Evolutionary conservation across 1,140 invertebrate species (phyloP), one percentile per base, ranked within the genome.

Genomic region (Pachypsylla venusta): DNA sequence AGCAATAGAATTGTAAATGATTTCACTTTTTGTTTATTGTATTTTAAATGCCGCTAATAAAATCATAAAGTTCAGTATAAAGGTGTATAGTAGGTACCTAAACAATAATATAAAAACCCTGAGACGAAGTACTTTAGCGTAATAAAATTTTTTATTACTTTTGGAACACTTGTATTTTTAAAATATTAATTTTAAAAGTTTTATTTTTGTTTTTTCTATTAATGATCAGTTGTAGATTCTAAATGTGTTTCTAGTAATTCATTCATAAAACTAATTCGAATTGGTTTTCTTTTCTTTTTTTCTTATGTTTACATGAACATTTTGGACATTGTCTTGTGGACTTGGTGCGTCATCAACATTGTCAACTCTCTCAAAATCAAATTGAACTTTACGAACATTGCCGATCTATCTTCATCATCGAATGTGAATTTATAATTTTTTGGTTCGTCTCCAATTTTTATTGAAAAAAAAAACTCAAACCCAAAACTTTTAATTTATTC

Each of bases 151-250:
- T 48, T 48, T 48, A 48, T 48, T 48, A 22, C 42, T 48, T 48
- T 48, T 48, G 42, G 42, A 48, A 48, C 42, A 48, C 42, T 48
- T 48, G 42, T 48, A 48, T 48, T 48, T 35, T 48, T 48, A 48
- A n/a, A 48, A 48, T 48, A 48, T 48, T 48, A 48, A 48, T 48
- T 5, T 48, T 48, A 7, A 48, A 48, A 48, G 42, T 48, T 48
- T n/a, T 48, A 48, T 48, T 4, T 19, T 48, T 48, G 22, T 48
- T 48, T 48, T 48, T 48, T 48, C 22, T 48, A 48, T 48, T 48
- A 48, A 48, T 48, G 42, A 48, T 48, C 5, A 48, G 22, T 22
- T 19, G 16, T 48, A 22, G 16, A 22, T 48, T 48, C 4, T n/a
- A n/a, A 35, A 19, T 48, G 4, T n/a, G 42, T 19, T 22, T 48